Evolutionary conservation across 2,797 vertebrate species (phyloP), one percentile per base, ranked within the genome.

Genomic region (Helarctos malayanus): DNA sequence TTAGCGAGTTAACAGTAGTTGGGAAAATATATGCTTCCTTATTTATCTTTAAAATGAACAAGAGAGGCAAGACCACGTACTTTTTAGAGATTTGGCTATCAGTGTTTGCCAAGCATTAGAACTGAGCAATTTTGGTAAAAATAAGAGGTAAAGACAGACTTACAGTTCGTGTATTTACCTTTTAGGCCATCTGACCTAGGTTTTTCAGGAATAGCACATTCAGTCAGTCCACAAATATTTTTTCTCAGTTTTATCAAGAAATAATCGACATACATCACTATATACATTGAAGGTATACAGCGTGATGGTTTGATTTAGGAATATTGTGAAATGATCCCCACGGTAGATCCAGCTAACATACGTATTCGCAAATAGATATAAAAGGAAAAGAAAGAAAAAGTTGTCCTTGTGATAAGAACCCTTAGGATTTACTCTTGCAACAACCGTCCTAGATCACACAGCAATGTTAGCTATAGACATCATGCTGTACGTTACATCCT

Each of bases 21-120:
- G 15, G 38, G 82, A 95, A 85, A 84, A 78, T 29, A 68, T 5
- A 41, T 83, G 56, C 7, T 87, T 95, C 57, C 16, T 2, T 69
- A 68, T 79, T 91, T 76, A 49, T 59, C 71, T 47, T 93, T 91
- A 82, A 93, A 73, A 61, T 78, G 27, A 85, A n/a, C 32, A 59
- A 54, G 29, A 54, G 2, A 86, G 97, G 47, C 49, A 85, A 89
- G 7, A 71, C 41, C 63, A 91, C 68, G 82, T 23, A 79, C 49
- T 86, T 19, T 86, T 94, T 79, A 63, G n/a, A 96, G 97, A 96
- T 85, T 68, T 91, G 23, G 18, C 63, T 69, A 80, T 41, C 57
- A 85, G 4, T 85, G n/a, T 76, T 83, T 94, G 56, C 16, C 63
- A 86, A 80, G 15, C n/a, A 81, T 89, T 61, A 80, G 29, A 54